Base-by-base conservation (phyloP, 2,797 vertebrate species). In the Pterois miles region DNA sequence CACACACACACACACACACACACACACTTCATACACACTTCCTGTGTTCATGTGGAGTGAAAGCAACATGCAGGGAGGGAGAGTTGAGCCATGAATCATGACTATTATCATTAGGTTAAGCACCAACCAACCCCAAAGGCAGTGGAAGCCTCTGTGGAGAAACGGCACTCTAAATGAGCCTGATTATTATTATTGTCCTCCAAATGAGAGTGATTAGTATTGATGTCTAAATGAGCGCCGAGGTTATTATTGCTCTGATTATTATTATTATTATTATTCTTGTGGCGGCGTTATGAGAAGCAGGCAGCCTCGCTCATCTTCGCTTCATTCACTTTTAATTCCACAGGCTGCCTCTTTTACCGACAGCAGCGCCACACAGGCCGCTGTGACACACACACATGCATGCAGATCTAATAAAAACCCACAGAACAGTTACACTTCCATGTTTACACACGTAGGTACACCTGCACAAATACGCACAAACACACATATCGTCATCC, bases 31-130 rank as follows among this genome's bases (percentile, higher is more conserved):
- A 62, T 18, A 85, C 72, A 76, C 74, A 66, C 86, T 67, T 65
- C n/a, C 64, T 77, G 65, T 70, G 78, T 71, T 88, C 84, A 80
- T 76, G 69, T 69, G 78, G 89, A 84, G 90, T 58, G 60, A 43
- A 74, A 83, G 87, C 81, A 82, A 89, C 92, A 92, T 77, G 89
- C 90, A 91, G 93, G 85, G 89, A 91, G 81, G 84, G 86, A 92
- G 89, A 92, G 93, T 91, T 90, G 92, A 93, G 92, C 94, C 94
- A 94, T 95, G 95, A 95, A 94, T 95, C 94, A 95, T 94, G 93
- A 94, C 94, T 91, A 92, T 93, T 92, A 95, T 95, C 95, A 95
- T 95, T 95, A 95, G 90, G 93, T 94, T 95, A 95, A 95, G 94
- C 92, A 92, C 93, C 93, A 91, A 89, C 86, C 87, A 85, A 91